Conservation (phyloP, 1,140 invertebrate genomes). For the Lycorma delicatula region DNA sequence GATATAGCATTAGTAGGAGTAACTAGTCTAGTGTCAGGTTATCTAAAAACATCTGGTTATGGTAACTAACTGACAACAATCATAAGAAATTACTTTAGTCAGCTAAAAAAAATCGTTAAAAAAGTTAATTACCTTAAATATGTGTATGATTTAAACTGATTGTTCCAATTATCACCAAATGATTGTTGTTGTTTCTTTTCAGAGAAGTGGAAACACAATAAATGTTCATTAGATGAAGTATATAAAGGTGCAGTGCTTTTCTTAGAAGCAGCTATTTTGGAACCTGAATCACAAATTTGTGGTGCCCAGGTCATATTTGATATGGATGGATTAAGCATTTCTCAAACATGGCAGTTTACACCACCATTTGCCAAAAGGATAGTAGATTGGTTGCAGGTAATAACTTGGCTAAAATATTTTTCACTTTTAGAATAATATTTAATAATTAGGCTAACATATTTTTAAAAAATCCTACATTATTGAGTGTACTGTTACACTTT, state of each 20-base stretch:
- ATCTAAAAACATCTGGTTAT: too few species aligned
- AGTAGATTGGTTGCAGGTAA: constrained; percentile 67
- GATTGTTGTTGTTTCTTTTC: constrained; percentile 27
- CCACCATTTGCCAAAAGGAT: constrained; percentile 72
- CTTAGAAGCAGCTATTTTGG: constrained; percentile 68
- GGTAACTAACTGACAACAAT: too few species aligned
- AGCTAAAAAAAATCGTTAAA: too few species aligned
- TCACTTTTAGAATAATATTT: too few species aligned
- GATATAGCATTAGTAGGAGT: too few species aligned
- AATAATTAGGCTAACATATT: too few species aligned
- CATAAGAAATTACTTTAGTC: too few species aligned
- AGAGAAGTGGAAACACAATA: constrained; percentile 78
- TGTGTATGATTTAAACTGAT: neutral
- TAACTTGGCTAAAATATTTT: too few species aligned
- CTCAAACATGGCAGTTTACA: constrained; percentile 74
- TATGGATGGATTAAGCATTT: constrained; percentile 69
- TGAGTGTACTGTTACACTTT: too few species aligned
- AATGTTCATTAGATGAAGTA: constrained; percentile 67
- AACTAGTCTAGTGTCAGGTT: too few species aligned
- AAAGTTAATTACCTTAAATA: too few species aligned
- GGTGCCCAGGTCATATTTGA: constrained; percentile 73
- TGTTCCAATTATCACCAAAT: neutral
- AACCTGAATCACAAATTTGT: constrained; percentile 63
- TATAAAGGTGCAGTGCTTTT: constrained; percentile 74
- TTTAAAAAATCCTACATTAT: too few species aligned